Base-by-base conservation (phyloP, 1,140 invertebrate species). In the Eueides isabella region DNA sequence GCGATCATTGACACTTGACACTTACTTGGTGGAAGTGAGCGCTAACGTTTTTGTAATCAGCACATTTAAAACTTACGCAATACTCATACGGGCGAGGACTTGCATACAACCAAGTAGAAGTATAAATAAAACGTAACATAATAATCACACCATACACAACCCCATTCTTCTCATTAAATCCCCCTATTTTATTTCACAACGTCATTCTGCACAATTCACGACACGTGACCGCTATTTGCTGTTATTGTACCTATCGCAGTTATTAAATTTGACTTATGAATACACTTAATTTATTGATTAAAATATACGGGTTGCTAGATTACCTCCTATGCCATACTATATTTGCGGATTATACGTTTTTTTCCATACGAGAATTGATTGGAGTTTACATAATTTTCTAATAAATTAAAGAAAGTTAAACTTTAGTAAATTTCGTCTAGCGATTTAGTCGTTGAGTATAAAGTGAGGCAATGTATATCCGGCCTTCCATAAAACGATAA, bases 191-290 rank as follows among this genome's bases (percentile, higher is more conserved):
- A 80, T 77, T 73, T 78, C 82, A 80, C 81, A 70, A 79, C 79
- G 69, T 86, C 88, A 92, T 91, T 90, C 85, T 87, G 82, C 85
- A 86, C 86, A 90, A 87, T 88, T 82, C 71, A 65, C 44, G 85
- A 31, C 91, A 92, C 91, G 91, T 92, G 91, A 91, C 91, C 89
- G 76, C 80, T 88, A 90, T 91, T 91, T 88, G 82, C 73, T 72
- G 76, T 87, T 86, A 88, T 85, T 77, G 76, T 82, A n/a, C n/a
- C n/a, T n/a, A 86, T 85, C 84, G 79, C 78, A 79, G 80, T 79
- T 67, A 75, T 86, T 78, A 86, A 73, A 81, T 84, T 82, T 71
- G 79, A 78, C 79, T 86, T 86, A 87, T 88, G 91, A 85, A 84
- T 82, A 72, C 62, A 68, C 70, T 76, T 83, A 86, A 91, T 92